These are phyloP conservation scores for Gymnorhina tibicen DNA, from an alignment of 2,113 vertebrate species.

Conservation along the genomic window DNA sequence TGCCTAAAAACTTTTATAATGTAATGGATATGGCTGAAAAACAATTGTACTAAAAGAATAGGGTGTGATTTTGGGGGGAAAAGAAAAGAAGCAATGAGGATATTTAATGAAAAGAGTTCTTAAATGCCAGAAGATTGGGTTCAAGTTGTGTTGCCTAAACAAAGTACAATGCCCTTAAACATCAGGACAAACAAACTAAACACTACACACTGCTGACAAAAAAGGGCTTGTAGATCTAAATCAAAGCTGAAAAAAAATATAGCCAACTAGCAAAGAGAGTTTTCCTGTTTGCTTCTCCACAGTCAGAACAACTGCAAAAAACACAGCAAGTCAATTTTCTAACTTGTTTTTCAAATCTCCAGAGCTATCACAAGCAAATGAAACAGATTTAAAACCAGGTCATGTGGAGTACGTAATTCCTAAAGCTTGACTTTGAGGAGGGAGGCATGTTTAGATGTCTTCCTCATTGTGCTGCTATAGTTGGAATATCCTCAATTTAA, in stretches of 20 bases:
- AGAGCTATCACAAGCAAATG: neutral
- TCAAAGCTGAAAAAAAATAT: neutral
- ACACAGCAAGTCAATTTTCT: neutral
- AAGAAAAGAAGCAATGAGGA: neutral
- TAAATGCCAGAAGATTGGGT: neutral
- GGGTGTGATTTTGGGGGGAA: fast-evolving
- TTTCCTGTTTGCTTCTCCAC: neutral
- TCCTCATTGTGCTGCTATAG: neutral
- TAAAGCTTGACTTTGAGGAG: neutral
- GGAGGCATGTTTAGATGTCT: neutral
- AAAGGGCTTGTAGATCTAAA: neutral
- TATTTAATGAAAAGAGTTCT: neutral
- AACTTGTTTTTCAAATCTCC: neutral
- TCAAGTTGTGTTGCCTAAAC: neutral
- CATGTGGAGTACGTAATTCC: neutral
- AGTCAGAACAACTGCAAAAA: neutral
- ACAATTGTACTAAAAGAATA: neutral
- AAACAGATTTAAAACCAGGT: neutral
- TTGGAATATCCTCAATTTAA: neutral
- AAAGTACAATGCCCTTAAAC: neutral
- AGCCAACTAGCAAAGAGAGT: neutral
- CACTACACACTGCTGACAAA: neutral
- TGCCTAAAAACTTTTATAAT: neutral
- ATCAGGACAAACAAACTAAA: neutral
- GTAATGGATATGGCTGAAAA: neutral